Base-by-base conservation (phyloP, 2,113 vertebrate species). In the Indicator indicator region DNA sequence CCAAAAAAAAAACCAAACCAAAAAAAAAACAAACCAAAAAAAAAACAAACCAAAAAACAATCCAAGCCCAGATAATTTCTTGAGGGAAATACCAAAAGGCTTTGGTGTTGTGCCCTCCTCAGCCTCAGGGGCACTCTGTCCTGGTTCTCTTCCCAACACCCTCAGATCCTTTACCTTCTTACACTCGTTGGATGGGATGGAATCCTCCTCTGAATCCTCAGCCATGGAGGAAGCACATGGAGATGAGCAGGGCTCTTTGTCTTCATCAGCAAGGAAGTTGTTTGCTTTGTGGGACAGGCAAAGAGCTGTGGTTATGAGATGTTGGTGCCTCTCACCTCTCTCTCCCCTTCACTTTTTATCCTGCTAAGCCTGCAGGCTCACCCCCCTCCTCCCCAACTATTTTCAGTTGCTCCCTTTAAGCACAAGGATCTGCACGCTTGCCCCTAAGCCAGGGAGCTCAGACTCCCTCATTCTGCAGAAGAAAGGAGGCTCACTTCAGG, bases 121-220 rank as follows among this genome's bases (percentile, higher is more conserved):
- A 9, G 20, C 11, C 6, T 48, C 54, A 20, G 33, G 16, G 9
- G 1, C 4, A 2, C 11, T 30, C 11, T 30, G 32, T 12, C 7
- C 7, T 6, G 33, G 15, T 17, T 33, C 17, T 30, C 17, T 60
- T 64, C 17, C 24, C 68, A 56, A 18, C 0, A 2, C 2, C 1
- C 21, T 58, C 27, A 3, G 6, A n/a, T 23, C 24, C 17, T 88
- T 67, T 88, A 99, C 99, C 99, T 99, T 99, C 97, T 98, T 98
- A 94, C 98, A 98, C 48, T 99, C 99, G 7, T 98, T 99, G 91
- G 98, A 97, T 42, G 98, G 98, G 90, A 98, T 94, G 23, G 98
- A 98, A 90, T 98, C 97, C 89, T 98, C 98, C 89, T 99, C 98
- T 0, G 98, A 98, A 65, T 99, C 98, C n/a, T 98, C 98, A 58